Evolutionary conservation across 2,113 vertebrate species (phyloP), one percentile per base, ranked within the genome.

Genomic region (Podilymbus podiceps): DNA sequence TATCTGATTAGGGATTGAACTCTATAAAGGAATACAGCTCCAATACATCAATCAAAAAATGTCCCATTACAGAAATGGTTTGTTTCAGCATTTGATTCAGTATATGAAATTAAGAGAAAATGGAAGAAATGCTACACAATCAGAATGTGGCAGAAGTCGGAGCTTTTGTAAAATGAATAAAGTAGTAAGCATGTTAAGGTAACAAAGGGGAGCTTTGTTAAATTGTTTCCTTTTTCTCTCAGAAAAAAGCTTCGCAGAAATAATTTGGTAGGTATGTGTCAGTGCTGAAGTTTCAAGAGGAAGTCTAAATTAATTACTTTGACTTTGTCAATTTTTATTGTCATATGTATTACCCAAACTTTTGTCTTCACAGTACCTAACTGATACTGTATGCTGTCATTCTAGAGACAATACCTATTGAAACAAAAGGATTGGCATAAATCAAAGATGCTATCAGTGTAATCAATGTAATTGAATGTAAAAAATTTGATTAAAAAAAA

Each of bases 1-100:
- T 85, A 69, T 89, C 94, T 95, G 95, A 96, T 88, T 95, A 82
- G 27, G 31, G 22, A 62, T 82, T 92, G 88, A 91, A 85, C 50
- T 94, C 60, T 80, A 44, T 22, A 63, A 79, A 76, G 72, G 52
- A 95, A 60, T 68, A 75, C 7, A 76, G 22, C 60, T 89, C 69
- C 80, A 78, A 58, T 52, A 27, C 42, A 95, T 89, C 74, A 73
- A 59, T 93, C 77, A 56, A 22, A 85, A 93, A 72, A 56, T 17
- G 16, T 73, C 52, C 23, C 58, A 35, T 93, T 93, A 88, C 28
- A 82, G 74, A 85, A 89, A 74, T 44, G 20, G n/a, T 69, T 92
- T 92, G 20, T 75, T 90, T 87, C 73, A 59, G 58, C 1, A 1
- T 74, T 47, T 83, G 82, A 69, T 62, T 83, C 80, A 40, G 52